These are phyloP conservation scores for Bellardia bayeri DNA, from an alignment of 2,888 invertebrate genomes.

Conservation along the genomic window DNA sequence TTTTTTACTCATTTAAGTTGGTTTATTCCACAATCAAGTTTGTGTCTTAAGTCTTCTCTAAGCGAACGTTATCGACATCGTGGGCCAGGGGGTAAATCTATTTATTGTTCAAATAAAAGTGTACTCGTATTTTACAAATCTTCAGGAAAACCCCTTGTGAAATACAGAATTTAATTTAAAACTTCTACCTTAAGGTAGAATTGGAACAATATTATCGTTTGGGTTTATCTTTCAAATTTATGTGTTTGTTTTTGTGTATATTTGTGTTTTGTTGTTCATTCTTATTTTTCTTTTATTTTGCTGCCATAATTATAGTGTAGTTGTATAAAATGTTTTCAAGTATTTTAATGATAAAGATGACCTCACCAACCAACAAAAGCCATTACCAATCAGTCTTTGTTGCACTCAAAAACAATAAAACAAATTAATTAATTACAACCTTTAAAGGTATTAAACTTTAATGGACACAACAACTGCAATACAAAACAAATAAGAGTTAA, in stretches of 20 bases:
- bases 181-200: background rate
- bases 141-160: too few species aligned
- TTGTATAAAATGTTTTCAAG: background rate
- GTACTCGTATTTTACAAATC: too few species aligned
- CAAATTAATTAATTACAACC: conserved; percentile 56
- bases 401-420: conserved; percentile 40
- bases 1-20: too few species aligned
- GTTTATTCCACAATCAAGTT: too few species aligned
- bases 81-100: too few species aligned
- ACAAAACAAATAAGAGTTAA: conserved; percentile 5
- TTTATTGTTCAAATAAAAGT: too few species aligned
- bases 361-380: conserved; percentile 23
- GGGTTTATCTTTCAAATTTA: background rate
- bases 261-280: background rate
- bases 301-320: conserved; percentile 19
- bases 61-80: too few species aligned
- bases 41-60: too few species aligned
- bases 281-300: background rate
- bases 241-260: background rate
- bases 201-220: background rate
- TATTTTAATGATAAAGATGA: conserved; percentile 39
- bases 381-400: conserved; percentile 1
- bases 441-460: conserved; percentile 28
- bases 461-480: background rate
- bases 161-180: background rate